Base-by-base conservation (phyloP, 2,888 invertebrate genomes). In the Neoascia interrupta region DNA sequence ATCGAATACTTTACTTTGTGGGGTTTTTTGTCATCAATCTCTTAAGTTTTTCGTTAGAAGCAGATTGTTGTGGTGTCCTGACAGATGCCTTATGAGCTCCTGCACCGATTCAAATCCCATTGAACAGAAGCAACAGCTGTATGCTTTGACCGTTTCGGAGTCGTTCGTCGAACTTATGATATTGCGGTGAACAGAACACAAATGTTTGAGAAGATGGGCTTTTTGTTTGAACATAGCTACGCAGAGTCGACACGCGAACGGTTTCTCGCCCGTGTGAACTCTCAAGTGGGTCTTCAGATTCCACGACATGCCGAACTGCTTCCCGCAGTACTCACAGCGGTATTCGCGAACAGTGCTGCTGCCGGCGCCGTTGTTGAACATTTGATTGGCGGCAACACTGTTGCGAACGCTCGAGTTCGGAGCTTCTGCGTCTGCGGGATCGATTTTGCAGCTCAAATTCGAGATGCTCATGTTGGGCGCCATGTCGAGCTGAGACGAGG, bases 161-260 rank as follows among this genome's bases (percentile, higher is more conserved):
- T 94, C 94, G 58, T 85, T 86, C 8, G 86, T 85, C 41, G 87
- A 87, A 39, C 95, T 95, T 88, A 96, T 96, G 79, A 96, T 95
- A 87, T 95, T 95, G 82, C 96, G 92, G 90, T 96, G 96, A 76
- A 96, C 96, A 81, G 96, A 96, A 89, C 96, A 96, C 85, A 96
- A 91, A 86, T 96, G 96, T 90, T 96, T 96, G 73, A 96, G 89
- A 83, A 96, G 90, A 87, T 96, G 96, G 4, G 96, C 96, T 87
- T 96, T 96, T 85, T 96, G 96, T 89, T 96, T 96, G 88, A 96
- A 96, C 96, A 96, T 96, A 63, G 96, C 96, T 70, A 96, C 95
- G 86, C 96, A 96, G 45, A 96, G 91, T 83, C 96, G 92, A 90
- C 96, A 96, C 82, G 96, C 96, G 86, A 96, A 96, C 0, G 96